A percentile compares a stretch with the other conserved stretches of the same genome.
These are phyloP conservation scores for Meiosimyza decipiens DNA, from an alignment of 2,888 invertebrate genomes.

Conservation along the genomic window DNA sequence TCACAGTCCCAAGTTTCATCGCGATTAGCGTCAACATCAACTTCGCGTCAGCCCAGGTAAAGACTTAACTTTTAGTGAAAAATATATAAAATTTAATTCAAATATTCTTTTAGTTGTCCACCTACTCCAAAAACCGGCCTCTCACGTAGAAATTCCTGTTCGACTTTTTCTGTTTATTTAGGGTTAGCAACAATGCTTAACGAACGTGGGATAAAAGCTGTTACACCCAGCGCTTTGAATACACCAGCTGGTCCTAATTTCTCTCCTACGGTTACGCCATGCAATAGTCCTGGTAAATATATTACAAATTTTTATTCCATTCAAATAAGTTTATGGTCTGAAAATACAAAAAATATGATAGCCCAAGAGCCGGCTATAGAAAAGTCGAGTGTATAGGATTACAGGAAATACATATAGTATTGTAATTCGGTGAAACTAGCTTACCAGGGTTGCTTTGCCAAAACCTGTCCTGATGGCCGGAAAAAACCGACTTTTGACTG, in stretches of 20 bases:
- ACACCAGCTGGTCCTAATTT: conserved; percentile 75
- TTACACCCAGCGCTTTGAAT: conserved; percentile 75
- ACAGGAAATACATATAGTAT: too few relatives aligned
- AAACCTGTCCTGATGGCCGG: too few relatives aligned
- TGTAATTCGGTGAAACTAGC: too few relatives aligned
- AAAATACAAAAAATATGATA: too few relatives aligned
- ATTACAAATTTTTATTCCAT: background rate
- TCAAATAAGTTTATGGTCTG: too few relatives aligned
- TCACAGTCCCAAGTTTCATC: conserved; percentile 76
- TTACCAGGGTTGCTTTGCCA: too few relatives aligned
- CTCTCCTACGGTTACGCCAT: conserved; percentile 87
- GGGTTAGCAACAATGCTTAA: conserved; percentile 82
- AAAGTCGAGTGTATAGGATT: too few relatives aligned
- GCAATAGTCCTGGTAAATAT: conserved; percentile 79
- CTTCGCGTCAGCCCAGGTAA: conserved; percentile 68
- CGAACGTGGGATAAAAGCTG: conserved; percentile 80
- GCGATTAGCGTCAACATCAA: conserved; percentile 75
- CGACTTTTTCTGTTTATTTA: conserved; percentile 77
- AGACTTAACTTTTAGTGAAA: conserved; percentile 51
- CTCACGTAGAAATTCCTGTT: conserved; percentile 83
- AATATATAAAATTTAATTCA: background rate
- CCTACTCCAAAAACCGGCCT: conserved; percentile 68
- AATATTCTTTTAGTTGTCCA: conserved; percentile 58
- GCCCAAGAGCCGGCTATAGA: too few relatives aligned
- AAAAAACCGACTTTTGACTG: too few relatives aligned